A percentile compares a stretch with the other conserved stretches of the same genome.
Evolutionary conservation across 2,888 invertebrate species (phyloP).

Genomic region (Ophonus ardosiacus): DNA sequence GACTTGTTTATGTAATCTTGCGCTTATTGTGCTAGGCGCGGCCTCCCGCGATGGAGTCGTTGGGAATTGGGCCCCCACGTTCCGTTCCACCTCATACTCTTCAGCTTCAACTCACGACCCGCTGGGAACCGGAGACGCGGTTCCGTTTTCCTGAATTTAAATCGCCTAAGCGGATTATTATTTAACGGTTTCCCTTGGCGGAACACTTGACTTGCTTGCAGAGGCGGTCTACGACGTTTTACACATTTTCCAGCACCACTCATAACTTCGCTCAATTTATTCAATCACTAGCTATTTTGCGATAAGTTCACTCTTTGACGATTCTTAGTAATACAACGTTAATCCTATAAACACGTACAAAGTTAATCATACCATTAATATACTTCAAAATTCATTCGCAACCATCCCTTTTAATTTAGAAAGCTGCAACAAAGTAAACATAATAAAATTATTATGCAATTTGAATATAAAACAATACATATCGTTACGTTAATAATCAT

Average conservation of each 20-base stretch:
- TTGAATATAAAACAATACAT: too few species aligned
- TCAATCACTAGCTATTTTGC: conserved; percentile 2
- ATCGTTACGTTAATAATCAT: too few species aligned
- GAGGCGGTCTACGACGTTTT: background rate
- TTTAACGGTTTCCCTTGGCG: conserved; percentile 60
- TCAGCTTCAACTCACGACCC: background rate
- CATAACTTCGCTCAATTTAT: conserved; percentile 6
- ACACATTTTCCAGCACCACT: conserved; percentile 28
- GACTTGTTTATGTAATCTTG: conserved; percentile 62
- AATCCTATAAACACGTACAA: too few species aligned
- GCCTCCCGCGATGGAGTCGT: conserved; percentile 32
- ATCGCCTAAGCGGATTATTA: conserved; percentile 64
- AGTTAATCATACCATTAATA: too few species aligned
- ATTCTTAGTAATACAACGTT: too few species aligned
- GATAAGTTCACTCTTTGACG: background rate
- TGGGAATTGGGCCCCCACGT: conserved; percentile 33
- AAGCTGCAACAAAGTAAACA: too few species aligned
- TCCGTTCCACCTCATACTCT: too few species aligned
- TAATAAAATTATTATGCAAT: too few species aligned
- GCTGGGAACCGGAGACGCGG: conserved; percentile 35
- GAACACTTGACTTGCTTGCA: conserved; percentile 56
- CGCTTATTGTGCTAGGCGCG: conserved; percentile 58
- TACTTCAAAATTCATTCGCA: too few species aligned
- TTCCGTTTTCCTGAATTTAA: conserved; percentile 61
- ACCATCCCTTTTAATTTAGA: too few species aligned